Percentiles rank a stretch among this genome's conserved stretches.
phyloP scores from a whole-genome alignment of 2,888 invertebrate genomes.

The Amblyjoppa fuscipennis region DNA sequence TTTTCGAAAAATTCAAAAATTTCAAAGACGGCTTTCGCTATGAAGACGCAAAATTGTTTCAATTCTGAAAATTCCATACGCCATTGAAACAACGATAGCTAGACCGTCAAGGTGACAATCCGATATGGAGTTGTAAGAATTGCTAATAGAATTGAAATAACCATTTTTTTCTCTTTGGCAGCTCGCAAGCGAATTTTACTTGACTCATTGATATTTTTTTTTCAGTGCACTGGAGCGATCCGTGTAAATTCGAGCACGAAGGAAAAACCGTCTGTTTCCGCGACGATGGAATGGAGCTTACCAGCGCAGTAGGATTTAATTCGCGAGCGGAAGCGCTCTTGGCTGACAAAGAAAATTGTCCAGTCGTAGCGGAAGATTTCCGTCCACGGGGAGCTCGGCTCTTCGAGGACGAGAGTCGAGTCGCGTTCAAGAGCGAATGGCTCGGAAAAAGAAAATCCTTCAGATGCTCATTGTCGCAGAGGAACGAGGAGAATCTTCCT shows the following conservation, averaged over 20 bases:
- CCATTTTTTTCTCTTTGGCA: too few relatives aligned
- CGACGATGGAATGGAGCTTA: slow-evolving; percentile 66
- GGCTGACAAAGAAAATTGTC: slow-evolving; percentile 47
- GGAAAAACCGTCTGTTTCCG: slow-evolving; percentile 21
- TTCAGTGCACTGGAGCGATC: too few relatives aligned
- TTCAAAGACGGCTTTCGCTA: too few relatives aligned
- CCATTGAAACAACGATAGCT: too few relatives aligned
- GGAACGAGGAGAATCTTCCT: background rate
- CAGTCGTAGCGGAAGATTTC: background rate
- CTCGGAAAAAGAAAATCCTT: slow-evolving; percentile 7
- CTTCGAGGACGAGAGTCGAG: background rate
- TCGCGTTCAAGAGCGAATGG: background rate
- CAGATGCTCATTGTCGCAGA: background rate
- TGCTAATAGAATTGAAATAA: too few relatives aligned
- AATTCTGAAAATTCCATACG: too few relatives aligned
- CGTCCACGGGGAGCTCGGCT: background rate
- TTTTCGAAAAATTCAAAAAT: too few relatives aligned
- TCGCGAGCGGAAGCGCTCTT: slow-evolving; percentile 51
- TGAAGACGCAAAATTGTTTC: too few relatives aligned
- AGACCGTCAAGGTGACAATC: too few relatives aligned
- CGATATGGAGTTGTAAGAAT: too few relatives aligned
- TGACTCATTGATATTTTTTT: too few relatives aligned
- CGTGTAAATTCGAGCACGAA: background rate
- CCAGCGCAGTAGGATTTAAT: slow-evolving; percentile 46
- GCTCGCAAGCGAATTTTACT: too few relatives aligned